Evolutionary conservation across 2,797 vertebrate genomes (phyloP), one percentile per base, ranked within the genome.

Genomic region (Mormyrus hasselquistii): DNA sequence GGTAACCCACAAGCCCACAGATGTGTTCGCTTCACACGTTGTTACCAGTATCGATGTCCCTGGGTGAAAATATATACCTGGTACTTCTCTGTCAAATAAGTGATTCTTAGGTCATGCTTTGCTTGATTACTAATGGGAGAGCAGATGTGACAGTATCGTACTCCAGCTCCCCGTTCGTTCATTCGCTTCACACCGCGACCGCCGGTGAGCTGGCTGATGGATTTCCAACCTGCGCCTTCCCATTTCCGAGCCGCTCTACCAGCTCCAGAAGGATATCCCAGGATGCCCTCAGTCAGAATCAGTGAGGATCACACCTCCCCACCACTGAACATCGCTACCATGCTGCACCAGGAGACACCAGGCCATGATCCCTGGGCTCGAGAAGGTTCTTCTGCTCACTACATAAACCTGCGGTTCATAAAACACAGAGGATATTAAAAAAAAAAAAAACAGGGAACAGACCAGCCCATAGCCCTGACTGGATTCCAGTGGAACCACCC

Each of bases 401-500:
- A 22, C 91, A 89, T 90, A 94, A 89, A 92, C 73, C 4, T 92
- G 93, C 69, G 90, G 91, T 93, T 92, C 91, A 91, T 90, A 91
- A 93, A 92, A 93, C 91, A 89, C 57, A 89, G 91, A 92, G 90
- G 88, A 91, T 92, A 92, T 79, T 16, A 5, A 41, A 76, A 38
- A 5, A 41, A 76, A 79, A 73, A 93, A 94, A 94, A 91, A 88
- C 79, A 79, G 47, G 59, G 90, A 91, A 90, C 69, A 91, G 89
- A 92, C 90, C 89, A 93, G 95, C 92, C 94, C 94, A 94, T 93
- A 94, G 93, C 92, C 92, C 94, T 95, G 94, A 95, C 93, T 95
- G 92, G 87, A 93, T 93, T 96, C 95, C 95, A 96, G 88, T 91
- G 94, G 95, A 96, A 97, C 95, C 95, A 96, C 95, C 95, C 95